These are phyloP conservation scores for Panthera tigris DNA, from an alignment of 2,113 vertebrate species.

Conservation along the genomic window DNA sequence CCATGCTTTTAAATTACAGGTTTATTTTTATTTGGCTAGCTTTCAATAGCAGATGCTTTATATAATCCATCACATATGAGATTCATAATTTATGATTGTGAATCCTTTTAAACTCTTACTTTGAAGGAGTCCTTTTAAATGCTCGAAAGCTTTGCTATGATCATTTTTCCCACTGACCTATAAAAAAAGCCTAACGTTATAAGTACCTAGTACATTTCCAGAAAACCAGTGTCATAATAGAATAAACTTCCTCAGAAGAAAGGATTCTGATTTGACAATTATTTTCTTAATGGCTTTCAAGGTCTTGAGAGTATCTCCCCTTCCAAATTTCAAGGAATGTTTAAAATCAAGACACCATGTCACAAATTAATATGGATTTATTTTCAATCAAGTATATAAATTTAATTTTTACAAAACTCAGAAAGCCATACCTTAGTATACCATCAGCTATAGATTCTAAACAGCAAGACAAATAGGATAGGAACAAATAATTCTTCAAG, in stretches of 20 bases:
- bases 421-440: neutral
- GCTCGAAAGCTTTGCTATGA: neutral
- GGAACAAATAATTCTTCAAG: neutral
- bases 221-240: neutral
- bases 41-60: neutral
- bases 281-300: constrained; percentile 9
- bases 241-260: neutral
- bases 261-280: neutral
- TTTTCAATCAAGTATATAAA: neutral
- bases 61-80: neutral
- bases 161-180: neutral
- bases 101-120: neutral
- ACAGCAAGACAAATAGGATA: neutral
- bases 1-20: neutral
- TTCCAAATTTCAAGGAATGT: constrained; percentile 31
- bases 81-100: neutral
- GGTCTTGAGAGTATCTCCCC: neutral
- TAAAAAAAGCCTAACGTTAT: neutral
- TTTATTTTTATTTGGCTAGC: constrained; percentile 47
- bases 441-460: neutral
- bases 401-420: neutral
- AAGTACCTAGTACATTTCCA: neutral
- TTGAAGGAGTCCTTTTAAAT: neutral
- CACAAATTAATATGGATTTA: neutral
- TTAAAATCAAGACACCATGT: neutral